Evolutionary conservation across 2,888 invertebrate species (phyloP).

Genomic region (Micoletzkya japonica): DNA sequence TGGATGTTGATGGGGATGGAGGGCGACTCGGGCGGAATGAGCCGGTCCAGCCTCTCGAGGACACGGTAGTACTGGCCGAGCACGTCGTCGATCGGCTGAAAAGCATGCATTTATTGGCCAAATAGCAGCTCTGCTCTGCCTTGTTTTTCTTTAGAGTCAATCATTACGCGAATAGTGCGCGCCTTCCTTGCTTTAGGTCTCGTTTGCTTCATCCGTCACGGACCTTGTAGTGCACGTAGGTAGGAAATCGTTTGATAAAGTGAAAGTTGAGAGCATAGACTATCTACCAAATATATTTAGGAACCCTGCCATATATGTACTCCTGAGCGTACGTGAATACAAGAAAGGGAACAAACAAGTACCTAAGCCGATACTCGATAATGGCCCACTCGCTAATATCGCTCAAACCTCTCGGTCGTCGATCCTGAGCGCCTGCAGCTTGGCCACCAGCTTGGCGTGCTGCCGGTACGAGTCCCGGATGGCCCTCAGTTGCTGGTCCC

Average conservation of each 20-base stretch:
- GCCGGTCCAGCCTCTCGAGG: conserved; percentile 33
- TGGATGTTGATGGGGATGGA: conserved; percentile 37
- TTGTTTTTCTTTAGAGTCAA: too few species aligned
- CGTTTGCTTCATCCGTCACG: too few species aligned
- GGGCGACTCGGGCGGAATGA: conserved; percentile 36
- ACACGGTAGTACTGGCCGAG: conserved; percentile 35
- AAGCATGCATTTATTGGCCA: too few species aligned
- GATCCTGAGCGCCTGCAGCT: conserved; percentile 45
- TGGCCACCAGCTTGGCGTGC: conserved; percentile 36
- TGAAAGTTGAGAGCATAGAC: too few species aligned
- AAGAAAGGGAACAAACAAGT: background rate
- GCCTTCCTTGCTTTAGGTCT: too few species aligned
- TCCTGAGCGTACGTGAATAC: background rate
- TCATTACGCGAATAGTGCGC: too few species aligned
- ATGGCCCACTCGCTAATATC: background rate
- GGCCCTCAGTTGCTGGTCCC: conserved; percentile 8
- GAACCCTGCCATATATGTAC: too few species aligned
- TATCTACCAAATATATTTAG: too few species aligned
- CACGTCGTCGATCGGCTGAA: conserved; percentile 26
- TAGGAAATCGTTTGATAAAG: too few species aligned
- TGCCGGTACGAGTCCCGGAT: conserved; percentile 7
- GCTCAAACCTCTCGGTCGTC: conserved; percentile 12
- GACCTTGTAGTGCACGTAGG: too few species aligned
- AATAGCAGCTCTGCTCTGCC: too few species aligned
- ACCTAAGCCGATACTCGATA: background rate